A percentile compares a stretch with the other conserved stretches of the same genome.
These are phyloP conservation scores for Prunella strophiata DNA, from an alignment of 2,797 vertebrate genomes.

Conservation along the genomic window DNA sequence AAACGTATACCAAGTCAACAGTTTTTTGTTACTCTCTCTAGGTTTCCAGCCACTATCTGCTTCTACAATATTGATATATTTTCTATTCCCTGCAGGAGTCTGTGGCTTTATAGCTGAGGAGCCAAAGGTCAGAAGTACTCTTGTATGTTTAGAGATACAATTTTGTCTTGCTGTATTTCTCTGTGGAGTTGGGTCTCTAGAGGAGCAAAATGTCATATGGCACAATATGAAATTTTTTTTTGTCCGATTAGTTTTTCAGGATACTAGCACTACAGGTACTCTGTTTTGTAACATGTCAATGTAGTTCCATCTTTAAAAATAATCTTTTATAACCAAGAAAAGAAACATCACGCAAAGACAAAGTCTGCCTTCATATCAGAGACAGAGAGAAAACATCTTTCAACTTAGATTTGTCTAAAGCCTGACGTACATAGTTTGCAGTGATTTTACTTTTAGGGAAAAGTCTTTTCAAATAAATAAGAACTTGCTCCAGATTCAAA, in stretches of 20 bases:
- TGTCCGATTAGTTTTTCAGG: neutral
- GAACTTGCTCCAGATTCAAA: conserved; percentile 71
- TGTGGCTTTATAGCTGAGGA: neutral
- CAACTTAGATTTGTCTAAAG: conserved; percentile 52
- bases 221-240: neutral
- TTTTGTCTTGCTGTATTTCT: neutral
- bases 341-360: neutral
- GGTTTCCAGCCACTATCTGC: neutral
- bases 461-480: conserved; percentile 70
- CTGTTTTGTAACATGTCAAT: neutral
- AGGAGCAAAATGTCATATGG: neutral
- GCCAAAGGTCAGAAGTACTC: neutral
- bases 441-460: conserved; percentile 51
- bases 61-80: neutral
- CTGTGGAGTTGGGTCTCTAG: neutral
- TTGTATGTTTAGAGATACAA: neutral
- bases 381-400: conserved; percentile 37
- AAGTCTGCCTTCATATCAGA: neutral
- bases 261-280: neutral
- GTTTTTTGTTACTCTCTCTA: neutral
- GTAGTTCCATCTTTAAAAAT: conserved; percentile 27
- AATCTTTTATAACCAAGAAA: neutral
- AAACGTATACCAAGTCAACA: fast-evolving
- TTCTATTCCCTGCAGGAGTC: neutral
- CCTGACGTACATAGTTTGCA: conserved; percentile 34